These are phyloP conservation scores for Polydrusus pterygomalis DNA, from an alignment of 2,888 invertebrate species.

Conservation along the genomic window DNA sequence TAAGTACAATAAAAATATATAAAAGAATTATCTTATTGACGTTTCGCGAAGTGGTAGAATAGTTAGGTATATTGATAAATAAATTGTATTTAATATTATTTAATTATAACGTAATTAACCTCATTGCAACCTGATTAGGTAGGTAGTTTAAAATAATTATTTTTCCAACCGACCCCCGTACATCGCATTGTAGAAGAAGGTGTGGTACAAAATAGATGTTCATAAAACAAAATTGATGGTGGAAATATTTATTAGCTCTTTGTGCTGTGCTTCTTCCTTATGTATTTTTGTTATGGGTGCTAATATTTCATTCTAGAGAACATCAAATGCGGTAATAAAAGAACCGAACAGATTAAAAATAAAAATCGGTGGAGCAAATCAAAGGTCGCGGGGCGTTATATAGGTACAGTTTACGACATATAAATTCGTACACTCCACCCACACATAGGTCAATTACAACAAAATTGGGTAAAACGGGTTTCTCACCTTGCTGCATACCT, in stretches of 20 bases:
- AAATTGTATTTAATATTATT: too few relatives aligned
- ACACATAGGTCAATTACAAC: too few relatives aligned
- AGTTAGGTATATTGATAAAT: too few relatives aligned
- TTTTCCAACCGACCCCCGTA: neutral
- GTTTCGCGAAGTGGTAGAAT: too few relatives aligned
- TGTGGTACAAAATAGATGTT: constrained; percentile 19
- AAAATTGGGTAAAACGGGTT: too few relatives aligned
- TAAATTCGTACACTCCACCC: too few relatives aligned
- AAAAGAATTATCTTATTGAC: too few relatives aligned
- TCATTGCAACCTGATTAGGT: too few relatives aligned
- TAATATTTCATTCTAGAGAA: constrained; percentile 6
- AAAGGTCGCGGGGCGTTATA: neutral
- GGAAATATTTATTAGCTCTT: constrained; percentile 22
- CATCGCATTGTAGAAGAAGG: neutral
- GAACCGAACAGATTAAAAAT: neutral
- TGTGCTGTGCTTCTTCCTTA: constrained; percentile 23
- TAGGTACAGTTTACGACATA: too few relatives aligned
- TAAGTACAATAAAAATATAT: too few relatives aligned
- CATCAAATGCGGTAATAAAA: neutral
- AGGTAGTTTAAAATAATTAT: neutral
- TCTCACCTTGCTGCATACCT: too few relatives aligned
- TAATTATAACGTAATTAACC: too few relatives aligned
- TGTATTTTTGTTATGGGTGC: constrained; percentile 3
- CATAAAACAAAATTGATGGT: constrained; percentile 17
- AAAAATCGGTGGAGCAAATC: neutral